Conservation (phyloP, 2,797 vertebrate species). For the Typhlichthys eigenmanni region DNA sequence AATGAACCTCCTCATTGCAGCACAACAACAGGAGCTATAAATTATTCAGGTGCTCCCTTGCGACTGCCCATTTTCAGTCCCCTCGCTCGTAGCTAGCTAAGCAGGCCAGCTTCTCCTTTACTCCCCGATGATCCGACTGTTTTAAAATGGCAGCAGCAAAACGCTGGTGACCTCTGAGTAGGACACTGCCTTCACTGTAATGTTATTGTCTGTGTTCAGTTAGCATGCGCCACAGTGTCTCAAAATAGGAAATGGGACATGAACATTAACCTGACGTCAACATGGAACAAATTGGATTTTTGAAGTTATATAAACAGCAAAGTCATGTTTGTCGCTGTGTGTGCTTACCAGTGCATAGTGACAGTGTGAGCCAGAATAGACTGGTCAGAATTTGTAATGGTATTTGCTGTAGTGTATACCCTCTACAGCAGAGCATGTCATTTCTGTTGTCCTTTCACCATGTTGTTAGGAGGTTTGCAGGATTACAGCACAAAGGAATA, state of each 20-base stretch:
- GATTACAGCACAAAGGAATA: conserved; percentile 34
- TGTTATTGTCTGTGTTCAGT: conserved; percentile 44
- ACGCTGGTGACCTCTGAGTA: conserved; percentile 64
- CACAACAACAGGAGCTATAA: conserved; percentile 61
- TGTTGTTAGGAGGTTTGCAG: conserved; percentile 49
- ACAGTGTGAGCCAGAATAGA: conserved; percentile 38
- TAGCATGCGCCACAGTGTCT: conserved; percentile 21
- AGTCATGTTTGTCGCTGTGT: conserved; percentile 38
- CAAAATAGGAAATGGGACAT: conserved; percentile 57
- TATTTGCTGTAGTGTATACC: conserved; percentile 51
- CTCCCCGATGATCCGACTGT: conserved; percentile 47
- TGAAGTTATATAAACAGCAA: conserved; percentile 58
- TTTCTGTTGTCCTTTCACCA: conserved; percentile 51
- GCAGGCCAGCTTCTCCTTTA: conserved; percentile 46
- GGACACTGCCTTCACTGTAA: conserved; percentile 71
- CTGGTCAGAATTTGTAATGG: conserved; percentile 59
- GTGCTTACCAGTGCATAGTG: conserved; percentile 31
- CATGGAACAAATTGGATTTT: conserved; percentile 47
- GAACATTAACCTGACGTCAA: conserved; percentile 52
- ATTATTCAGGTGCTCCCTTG: conserved; percentile 70
- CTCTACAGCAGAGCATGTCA: conserved; percentile 47
- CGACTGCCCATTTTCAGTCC: conserved; percentile 61
- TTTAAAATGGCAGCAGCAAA: conserved; percentile 63
- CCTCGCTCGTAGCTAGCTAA: conserved; percentile 55
- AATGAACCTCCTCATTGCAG: conserved; percentile 56